Evolutionary conservation across 2,113 vertebrate species (phyloP).

Genomic region (Phodopus roborovskii): DNA sequence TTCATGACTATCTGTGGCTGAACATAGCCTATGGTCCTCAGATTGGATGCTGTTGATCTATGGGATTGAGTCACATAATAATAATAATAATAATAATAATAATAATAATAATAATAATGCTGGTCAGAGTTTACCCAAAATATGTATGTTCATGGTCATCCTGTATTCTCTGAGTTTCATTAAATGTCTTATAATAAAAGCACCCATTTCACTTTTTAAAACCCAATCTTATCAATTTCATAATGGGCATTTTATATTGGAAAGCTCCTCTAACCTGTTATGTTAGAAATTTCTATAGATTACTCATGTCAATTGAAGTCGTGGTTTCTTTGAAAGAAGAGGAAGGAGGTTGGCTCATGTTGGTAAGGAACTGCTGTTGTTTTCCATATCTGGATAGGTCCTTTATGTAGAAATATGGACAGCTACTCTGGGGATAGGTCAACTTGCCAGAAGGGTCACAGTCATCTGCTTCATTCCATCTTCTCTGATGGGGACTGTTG

Average conservation of each 20-base stretch:
- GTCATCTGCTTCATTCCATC: background rate
- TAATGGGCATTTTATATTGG: background rate
- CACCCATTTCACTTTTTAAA: background rate
- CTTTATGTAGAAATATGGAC: background rate
- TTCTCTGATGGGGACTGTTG: background rate
- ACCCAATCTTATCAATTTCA: background rate
- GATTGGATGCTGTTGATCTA: background rate
- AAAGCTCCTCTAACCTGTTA: background rate
- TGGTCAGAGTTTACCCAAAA: background rate
- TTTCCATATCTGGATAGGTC: background rate
- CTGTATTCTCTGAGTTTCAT: background rate
- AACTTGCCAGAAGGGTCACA: background rate
- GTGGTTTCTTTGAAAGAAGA: background rate
- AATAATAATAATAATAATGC: too few relatives aligned
- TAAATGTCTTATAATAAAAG: background rate
- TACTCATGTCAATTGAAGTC: background rate
- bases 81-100: too few relatives aligned
- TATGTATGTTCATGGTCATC: background rate
- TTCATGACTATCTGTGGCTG: background rate
- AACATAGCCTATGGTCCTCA: too few relatives aligned
- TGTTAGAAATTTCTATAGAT: background rate
- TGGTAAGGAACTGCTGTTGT: background rate
- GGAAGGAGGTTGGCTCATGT: background rate
- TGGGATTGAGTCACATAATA: too few relatives aligned
- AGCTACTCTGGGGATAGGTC: background rate